Conservation (phyloP, 2,888 invertebrate genomes). For the Theodoxus fluviatilis region DNA sequence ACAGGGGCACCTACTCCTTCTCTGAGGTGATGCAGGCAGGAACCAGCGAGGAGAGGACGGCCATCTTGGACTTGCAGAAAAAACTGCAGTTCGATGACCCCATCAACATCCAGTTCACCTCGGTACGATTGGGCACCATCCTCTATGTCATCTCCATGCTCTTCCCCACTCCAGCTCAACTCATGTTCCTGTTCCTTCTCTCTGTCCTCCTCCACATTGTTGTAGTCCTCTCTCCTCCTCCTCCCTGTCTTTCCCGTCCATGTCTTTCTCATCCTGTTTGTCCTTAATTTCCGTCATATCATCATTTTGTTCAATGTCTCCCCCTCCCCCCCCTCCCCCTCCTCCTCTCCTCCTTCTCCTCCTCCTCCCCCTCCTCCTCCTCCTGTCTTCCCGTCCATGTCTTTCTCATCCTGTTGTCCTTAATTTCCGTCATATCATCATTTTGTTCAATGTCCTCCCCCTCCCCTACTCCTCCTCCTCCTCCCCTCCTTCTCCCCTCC, state of each 20-base stretch:
- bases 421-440: neutral
- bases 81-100: conserved; percentile 74
- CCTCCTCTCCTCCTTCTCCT: too few species aligned
- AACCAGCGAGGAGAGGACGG: conserved; percentile 56
- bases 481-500: neutral
- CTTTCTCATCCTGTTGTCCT: neutral
- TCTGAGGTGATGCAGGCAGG: conserved; percentile 67
- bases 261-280: neutral
- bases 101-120: conserved; percentile 84
- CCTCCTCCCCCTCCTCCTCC: too few species aligned
- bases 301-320: too few species aligned
- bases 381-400: too few species aligned
- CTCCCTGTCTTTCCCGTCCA: too few species aligned
- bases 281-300: neutral
- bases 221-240: neutral
- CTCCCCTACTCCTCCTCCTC: too few species aligned
- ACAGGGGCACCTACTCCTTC: conserved; percentile 66
- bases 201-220: too few species aligned
- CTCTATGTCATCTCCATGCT: too few species aligned
- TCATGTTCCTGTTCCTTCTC: neutral
- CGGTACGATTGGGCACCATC: conserved; percentile 70
- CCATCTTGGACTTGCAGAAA: conserved; percentile 67
- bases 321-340: too few species aligned
- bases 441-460: too few species aligned
- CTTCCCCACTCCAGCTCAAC: neutral